Evolutionary conservation across 2,888 invertebrate species (phyloP).

Genomic region (Cyclophora punctaria): DNA sequence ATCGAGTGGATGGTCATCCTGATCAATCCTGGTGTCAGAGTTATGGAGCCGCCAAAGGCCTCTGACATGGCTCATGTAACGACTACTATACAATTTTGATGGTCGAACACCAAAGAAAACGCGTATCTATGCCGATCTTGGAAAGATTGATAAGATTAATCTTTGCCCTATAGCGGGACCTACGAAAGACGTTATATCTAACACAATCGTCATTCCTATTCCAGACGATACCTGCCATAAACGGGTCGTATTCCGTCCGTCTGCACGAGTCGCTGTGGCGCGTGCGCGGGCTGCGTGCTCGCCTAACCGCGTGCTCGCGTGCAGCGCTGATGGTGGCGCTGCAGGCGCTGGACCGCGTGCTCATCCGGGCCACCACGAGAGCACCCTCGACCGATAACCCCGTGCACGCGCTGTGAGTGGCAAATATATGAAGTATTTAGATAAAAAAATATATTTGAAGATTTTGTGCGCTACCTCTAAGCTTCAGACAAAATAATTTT

Average conservation of each 20-base stretch:
- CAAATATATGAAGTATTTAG: neutral
- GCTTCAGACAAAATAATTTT: too few relatives aligned
- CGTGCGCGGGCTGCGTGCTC: conserved; percentile 70
- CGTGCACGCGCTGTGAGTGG: conserved; percentile 50
- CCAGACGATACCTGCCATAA: conserved; percentile 56
- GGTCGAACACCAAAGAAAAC: too few relatives aligned
- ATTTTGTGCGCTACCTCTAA: too few relatives aligned
- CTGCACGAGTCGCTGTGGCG: conserved; percentile 89
- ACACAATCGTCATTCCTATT: conserved; percentile 2
- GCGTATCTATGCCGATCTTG: too few relatives aligned
- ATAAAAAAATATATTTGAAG: too few relatives aligned
- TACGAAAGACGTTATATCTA: neutral
- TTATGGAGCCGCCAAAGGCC: too few relatives aligned
- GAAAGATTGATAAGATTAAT: too few relatives aligned
- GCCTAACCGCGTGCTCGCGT: conserved; percentile 72
- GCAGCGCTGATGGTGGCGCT: conserved; percentile 92
- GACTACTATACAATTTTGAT: too few relatives aligned
- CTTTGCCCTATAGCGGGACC: too few relatives aligned
- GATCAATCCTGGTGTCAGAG: too few relatives aligned
- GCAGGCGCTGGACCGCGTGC: conserved; percentile 87
- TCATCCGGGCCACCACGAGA: conserved; percentile 78
- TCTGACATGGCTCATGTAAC: too few relatives aligned
- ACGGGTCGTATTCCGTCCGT: conserved; percentile 72
- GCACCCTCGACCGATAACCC: conserved; percentile 40
- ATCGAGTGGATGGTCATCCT: too few relatives aligned